Percentiles rank a stretch among this genome's conserved stretches.
These are phyloP conservation scores for Margarornis squamiger DNA, from an alignment of 2,797 vertebrate species.

Conservation along the genomic window DNA sequence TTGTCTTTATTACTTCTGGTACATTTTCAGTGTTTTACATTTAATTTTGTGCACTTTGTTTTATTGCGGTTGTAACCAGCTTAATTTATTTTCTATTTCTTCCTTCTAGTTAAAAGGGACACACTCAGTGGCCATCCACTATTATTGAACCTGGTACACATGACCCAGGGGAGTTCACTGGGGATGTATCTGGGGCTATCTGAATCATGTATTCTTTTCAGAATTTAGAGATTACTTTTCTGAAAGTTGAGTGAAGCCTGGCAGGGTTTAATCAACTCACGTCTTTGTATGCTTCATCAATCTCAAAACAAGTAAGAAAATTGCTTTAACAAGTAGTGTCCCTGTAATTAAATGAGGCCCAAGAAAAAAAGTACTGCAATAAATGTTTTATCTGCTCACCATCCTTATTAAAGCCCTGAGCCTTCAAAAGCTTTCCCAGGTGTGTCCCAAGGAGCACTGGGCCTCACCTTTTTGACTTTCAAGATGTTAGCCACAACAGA, in stretches of 20 bases:
- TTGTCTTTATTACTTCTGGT: conserved; percentile 60
- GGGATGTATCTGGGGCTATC: not conserved
- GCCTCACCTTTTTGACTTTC: not conserved
- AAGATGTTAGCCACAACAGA: not conserved
- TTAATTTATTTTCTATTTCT: conserved; percentile 11
- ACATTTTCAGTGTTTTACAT: conserved; percentile 43
- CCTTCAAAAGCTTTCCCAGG: not conserved
- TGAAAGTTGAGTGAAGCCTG: not conserved
- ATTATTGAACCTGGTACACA: not conserved
- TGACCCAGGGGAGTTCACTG: not conserved
- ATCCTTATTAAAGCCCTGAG: not conserved
- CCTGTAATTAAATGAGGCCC: not conserved
- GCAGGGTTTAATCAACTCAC: not conserved
- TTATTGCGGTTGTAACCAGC: not conserved
- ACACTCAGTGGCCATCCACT: not conserved
- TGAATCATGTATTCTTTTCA: not conserved
- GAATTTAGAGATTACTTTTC: not conserved
- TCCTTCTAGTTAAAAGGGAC: not conserved
- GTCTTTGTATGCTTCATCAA: not conserved
- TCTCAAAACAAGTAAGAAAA: conserved; percentile 28
- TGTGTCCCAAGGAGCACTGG: not conserved
- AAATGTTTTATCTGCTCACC: not conserved
- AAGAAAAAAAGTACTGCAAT: not conserved
- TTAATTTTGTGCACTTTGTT: not conserved
- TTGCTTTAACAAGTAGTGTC: not conserved